phyloP scores from a whole-genome alignment of 2,888 invertebrate species.

The Blastobasis adustella region DNA sequence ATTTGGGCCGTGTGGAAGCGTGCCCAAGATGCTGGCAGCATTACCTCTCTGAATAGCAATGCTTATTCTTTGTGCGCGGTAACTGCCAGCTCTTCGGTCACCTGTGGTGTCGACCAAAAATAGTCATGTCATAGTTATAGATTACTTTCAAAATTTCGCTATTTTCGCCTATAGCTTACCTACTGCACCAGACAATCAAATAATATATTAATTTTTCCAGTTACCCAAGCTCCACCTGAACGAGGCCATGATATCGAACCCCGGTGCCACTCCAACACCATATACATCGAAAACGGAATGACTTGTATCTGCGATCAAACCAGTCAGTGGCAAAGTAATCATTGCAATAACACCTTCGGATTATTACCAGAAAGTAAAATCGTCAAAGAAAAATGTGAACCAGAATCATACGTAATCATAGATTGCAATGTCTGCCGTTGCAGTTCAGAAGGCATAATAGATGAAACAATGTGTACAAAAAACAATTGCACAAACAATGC shows the following conservation, averaged over 20 bases:
- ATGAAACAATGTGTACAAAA: conserved; percentile 38
- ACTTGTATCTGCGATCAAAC: conserved; percentile 39
- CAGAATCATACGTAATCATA: conserved; percentile 30
- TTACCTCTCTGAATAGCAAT: too few relatives aligned
- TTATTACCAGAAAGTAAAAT: conserved; percentile 15
- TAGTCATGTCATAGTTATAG: too few relatives aligned
- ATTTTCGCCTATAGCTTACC: too few relatives aligned
- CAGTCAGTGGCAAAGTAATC: conserved; percentile 40
- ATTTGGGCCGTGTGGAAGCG: too few relatives aligned
- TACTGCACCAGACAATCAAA: too few relatives aligned
- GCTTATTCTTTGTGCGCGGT: too few relatives aligned
- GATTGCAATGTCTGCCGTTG: conserved; percentile 54
- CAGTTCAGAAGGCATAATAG: conserved; percentile 29
- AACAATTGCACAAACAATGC: conserved; percentile 29
- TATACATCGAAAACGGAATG: conserved; percentile 28
- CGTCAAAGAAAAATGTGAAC: conserved; percentile 26
- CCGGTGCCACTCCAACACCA: conserved; percentile 29
- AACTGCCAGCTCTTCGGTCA: too few relatives aligned
- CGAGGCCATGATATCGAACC: not conserved
- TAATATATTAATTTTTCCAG: too few relatives aligned
- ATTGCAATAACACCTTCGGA: conserved; percentile 27
- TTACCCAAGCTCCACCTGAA: too few relatives aligned
- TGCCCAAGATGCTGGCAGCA: too few relatives aligned
- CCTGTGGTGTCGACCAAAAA: too few relatives aligned
- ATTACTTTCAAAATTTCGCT: too few relatives aligned